Evolutionary conservation across 1,140 invertebrate genomes (phyloP).

Genomic region (Bombus balteatus): DNA sequence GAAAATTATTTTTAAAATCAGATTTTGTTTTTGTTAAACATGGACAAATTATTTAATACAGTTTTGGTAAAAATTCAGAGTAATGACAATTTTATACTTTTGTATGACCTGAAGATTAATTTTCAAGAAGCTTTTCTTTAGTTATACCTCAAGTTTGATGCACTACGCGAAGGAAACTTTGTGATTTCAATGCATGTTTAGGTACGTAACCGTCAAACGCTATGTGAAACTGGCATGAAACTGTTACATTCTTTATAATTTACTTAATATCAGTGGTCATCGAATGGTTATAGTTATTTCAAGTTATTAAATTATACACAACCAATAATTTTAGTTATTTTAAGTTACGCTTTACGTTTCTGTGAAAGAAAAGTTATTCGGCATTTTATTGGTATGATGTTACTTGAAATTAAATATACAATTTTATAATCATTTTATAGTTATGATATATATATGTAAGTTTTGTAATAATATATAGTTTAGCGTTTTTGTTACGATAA

Average conservation of each 20-base stretch:
- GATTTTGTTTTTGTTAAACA: background rate
- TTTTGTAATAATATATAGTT: background rate
- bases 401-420: background rate
- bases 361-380: background rate
- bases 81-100: background rate
- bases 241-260: background rate
- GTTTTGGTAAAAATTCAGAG: background rate
- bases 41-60: background rate
- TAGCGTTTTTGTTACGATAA: background rate
- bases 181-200: slow-evolving; percentile 29
- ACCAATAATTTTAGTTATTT: background rate
- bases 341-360: background rate
- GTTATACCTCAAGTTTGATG: background rate
- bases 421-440: background rate
- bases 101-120: background rate
- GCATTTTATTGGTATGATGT: background rate
- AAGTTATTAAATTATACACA: background rate
- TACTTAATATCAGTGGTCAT: background rate
- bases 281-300: background rate
- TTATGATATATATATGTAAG: background rate
- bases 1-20: background rate
- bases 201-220: background rate
- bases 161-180: background rate
- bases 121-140: background rate
- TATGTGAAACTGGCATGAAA: background rate